Evolutionary conservation across 2,797 vertebrate genomes (phyloP).

Genomic region (Hozukius guyotensis): DNA sequence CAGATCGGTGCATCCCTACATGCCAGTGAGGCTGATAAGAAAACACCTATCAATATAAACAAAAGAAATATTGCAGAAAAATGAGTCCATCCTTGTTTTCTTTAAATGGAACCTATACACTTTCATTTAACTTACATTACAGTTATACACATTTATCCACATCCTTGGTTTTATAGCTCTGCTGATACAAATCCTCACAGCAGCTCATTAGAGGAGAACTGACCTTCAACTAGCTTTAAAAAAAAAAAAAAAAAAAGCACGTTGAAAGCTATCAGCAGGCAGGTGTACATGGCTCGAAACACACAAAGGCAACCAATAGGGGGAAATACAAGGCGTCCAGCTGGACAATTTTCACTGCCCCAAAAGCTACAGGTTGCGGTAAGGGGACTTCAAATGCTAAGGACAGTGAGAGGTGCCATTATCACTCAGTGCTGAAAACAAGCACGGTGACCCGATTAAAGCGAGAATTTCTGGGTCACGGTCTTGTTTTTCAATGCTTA

Average conservation of each 20-base stretch:
- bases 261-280: constrained; percentile 56
- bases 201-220: constrained; percentile 58
- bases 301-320: constrained; percentile 45
- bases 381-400: constrained; percentile 65
- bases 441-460: constrained; percentile 79
- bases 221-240: constrained; percentile 57
- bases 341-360: constrained; percentile 59
- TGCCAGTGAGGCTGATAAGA: neutral
- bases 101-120: neutral
- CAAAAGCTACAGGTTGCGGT: constrained; percentile 69
- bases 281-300: constrained; percentile 49
- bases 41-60: neutral
- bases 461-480: constrained; percentile 76
- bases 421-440: constrained; percentile 72
- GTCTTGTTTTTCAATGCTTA: constrained; percentile 77
- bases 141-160: neutral
- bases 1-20: too few species aligned
- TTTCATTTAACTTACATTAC: neutral
- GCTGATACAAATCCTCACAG: constrained; percentile 44
- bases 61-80: neutral
- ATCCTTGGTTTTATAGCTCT: constrained; percentile 11
- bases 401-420: constrained; percentile 73
- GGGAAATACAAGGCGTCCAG: constrained; percentile 55
- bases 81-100: neutral
- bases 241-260: constrained; percentile 14